phyloP scores from a whole-genome alignment of 2,797 vertebrate species.

The Ciconia nigra region DNA sequence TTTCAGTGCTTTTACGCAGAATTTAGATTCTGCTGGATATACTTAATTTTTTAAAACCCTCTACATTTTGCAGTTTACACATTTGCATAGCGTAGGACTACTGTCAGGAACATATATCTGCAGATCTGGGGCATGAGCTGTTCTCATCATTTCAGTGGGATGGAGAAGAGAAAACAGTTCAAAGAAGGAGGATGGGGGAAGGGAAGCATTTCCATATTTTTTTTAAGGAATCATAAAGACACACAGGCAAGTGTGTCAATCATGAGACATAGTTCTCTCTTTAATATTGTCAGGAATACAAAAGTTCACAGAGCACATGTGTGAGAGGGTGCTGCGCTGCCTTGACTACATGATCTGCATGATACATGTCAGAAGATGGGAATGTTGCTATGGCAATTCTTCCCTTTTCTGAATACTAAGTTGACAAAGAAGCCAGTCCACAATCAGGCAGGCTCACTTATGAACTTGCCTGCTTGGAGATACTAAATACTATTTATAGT shows the following conservation, averaged over 20 bases:
- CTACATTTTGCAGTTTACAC: conserved; percentile 52
- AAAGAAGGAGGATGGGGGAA: conserved; percentile 46
- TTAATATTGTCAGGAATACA: conserved; percentile 19
- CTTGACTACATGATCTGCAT: conserved; percentile 34
- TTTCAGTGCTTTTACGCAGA: neutral
- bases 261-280: conserved; percentile 30
- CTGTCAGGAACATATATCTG: conserved; percentile 51
- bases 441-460: conserved; percentile 33
- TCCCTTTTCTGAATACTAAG: conserved; percentile 56
- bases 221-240: conserved; percentile 36
- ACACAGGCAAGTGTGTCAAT: conserved; percentile 43
- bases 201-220: conserved; percentile 37
- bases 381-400: conserved; percentile 55
- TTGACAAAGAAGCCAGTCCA: conserved; percentile 38
- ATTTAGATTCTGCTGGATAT: conserved; percentile 32
- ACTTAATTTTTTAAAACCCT: conserved; percentile 33
- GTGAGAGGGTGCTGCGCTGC: conserved; percentile 37
- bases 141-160: conserved; percentile 55
- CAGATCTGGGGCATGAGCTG: conserved; percentile 39
- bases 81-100: conserved; percentile 61
- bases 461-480: conserved; percentile 11
- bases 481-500: conserved; percentile 24
- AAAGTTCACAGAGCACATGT: conserved; percentile 56
- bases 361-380: conserved; percentile 36
- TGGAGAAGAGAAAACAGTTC: conserved; percentile 53